Evolutionary conservation across 2,888 invertebrate genomes (phyloP), one percentile per base, ranked within the genome.

Genomic region (Eupithecia dodoneata): DNA sequence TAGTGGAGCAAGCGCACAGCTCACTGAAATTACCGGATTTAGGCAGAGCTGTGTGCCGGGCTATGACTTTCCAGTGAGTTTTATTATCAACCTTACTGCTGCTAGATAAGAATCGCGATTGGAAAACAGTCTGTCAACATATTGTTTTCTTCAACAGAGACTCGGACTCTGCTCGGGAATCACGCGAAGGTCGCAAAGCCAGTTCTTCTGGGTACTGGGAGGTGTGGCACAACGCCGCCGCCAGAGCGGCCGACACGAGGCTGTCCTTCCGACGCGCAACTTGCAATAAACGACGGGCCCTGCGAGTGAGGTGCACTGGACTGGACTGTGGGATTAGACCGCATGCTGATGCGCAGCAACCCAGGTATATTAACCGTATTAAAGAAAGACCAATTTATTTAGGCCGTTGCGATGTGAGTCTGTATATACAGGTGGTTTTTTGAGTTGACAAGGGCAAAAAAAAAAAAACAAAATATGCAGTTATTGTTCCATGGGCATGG

Each of bases 51-150:
- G 97, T 97, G 4, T 98, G 97, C 90, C 96, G 96, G 85, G 96
- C 97, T 3, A 96, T 97, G 93, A 97, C 97, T 15, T 97, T 96
- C 89, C 96, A 96, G 97, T 97, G 91, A 96, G 96, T 90, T 69
- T 52, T 15, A 2, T 13, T 10, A n/a, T n/a, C n/a, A 55, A 6
- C 7, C 3, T n/a, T 59, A 9, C 7, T 59, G 7, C 18, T 18
- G 18, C n/a, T 9, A 4, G 9, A 18, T 59, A 55, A 55, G 18
- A 59, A 6, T n/a, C 55, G 9, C 6, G 15, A 52, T 49, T 49
- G 12, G 6, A 15, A 52, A n/a, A 7, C 55, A n/a, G 7, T n/a
- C n/a, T 55, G n/a, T 2, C 2, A 55, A 52, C 4, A 52, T 15
- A 69, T 49, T 7, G 12, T 55, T 45, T 45, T 0, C 79, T 47